Base-by-base conservation (phyloP, 2,888 invertebrate species). In the Timema podura region DNA sequence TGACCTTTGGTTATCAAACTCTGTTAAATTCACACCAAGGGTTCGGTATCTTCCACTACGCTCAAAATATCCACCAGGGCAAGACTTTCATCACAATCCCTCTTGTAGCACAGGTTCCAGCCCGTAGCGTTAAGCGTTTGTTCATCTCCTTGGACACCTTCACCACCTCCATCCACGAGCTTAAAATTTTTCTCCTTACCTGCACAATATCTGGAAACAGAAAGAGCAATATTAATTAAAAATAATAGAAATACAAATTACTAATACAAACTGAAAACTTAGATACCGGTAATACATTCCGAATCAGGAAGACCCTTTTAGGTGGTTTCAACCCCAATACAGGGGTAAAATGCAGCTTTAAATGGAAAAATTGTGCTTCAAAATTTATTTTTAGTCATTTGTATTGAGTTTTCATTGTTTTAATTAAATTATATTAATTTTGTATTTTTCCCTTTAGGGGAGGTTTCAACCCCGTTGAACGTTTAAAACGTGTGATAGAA, bases 31-130 rank as follows among this genome's bases (percentile, higher is more conserved):
- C 5, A 54, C 54, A 54, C 54, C 5, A 54, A 54, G 54, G 54
- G 54, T 54, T 54, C n/a, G 10, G 16, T 1, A 54, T n/a, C 54
- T 54, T 54, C n/a, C 54, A 54, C 54, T 54, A 13, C n/a, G n/a
- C 54, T 54, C 3, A 54, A 54, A 54, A 54, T 54, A 54, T 54
- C 16, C 5, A 2, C 54, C 5, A 54, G 54, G n/a, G 54, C 54
- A 54, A 54, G 2, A 54, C 54, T 5, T 15, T 54, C 54, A 13
- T 54, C 54, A 54, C 54, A 54, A 54, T 54, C 6, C 10, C 1
- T 54, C 54, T 54, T n/a, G 5, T 15, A 54, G n/a, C 54, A 54
- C 54, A 54, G 54, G 54, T 54, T 54, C 54, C 54, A 9, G 54
- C 16, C 7, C 16, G 5, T 54, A 54, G n/a, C 16, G 54, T 54